Evolutionary conservation across 1,140 invertebrate species (phyloP), one percentile per base, ranked within the genome.

Genomic region (Cotesia vestalis): DNA sequence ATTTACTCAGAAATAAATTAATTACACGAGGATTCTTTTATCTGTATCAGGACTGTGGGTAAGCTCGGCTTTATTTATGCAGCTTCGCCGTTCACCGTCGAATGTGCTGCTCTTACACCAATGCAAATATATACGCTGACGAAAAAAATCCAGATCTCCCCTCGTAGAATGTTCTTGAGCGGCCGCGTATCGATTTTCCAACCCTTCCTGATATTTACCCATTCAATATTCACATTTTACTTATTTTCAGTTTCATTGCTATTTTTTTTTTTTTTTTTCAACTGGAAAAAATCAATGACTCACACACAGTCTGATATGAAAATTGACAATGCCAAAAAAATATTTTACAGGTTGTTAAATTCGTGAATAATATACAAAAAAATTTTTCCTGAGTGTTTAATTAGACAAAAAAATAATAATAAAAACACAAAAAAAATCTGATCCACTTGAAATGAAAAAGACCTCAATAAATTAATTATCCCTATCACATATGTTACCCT

Each of bases 141-240:
- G 38, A 52, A 46, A 52, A 62, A 51, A 52, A 35, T 12, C 51
- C 14, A 20, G 34, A 63, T 51, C 61, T 53, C 69, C 69, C 69
- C 52, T 62, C 46, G 8, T 63, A 35, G 12, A 63, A 27, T 71
- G 69, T 66, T 61, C 69, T 71, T 71, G 69, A 71, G 64, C 62
- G n/a, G 67, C 8, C 9, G 8, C n/a, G 3, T 64, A 66, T 71
- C 61, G 69, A 71, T 71, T 51, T 61, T 17, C 4, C 61, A 71
- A 71, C 69, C 69, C 61, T 71, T 71, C 14, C 38, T 8, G 27
- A 38, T 61, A 69, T 69, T 60, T 60, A 38, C n/a, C 5, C 6
- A 46, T 27, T 27, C 27, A 46, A 46, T 46, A 11, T 46, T 46
- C 11, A 46, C 8, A 46, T 46, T 38, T 40, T n/a, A 38, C 5